Conservation (phyloP, 2,113 vertebrate species). For the Ardeotis arabs region DNA sequence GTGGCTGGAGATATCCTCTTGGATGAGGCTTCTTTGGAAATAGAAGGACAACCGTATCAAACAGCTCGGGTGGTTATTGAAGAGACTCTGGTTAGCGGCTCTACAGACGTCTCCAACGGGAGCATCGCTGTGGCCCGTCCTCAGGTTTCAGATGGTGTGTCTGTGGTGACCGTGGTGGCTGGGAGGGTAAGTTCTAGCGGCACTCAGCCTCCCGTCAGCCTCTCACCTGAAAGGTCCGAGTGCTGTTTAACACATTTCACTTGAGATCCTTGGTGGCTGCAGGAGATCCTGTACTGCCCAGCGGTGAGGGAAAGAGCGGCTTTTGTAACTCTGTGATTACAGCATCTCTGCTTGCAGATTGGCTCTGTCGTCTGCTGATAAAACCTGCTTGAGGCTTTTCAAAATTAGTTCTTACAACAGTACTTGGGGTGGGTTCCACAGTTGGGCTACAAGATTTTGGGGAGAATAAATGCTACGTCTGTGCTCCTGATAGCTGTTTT, state of each 20-base stretch:
- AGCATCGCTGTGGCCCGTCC: conserved; percentile 61
- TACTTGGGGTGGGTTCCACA: background rate
- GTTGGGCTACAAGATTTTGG: background rate
- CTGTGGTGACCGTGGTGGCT: conserved; percentile 79
- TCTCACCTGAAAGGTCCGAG: background rate
- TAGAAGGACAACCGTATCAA: conserved; percentile 76
- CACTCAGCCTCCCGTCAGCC: background rate
- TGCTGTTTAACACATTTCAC: background rate
- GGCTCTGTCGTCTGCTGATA: background rate
- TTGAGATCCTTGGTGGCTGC: background rate
- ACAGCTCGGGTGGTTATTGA: conserved; percentile 78
- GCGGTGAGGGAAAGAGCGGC: fast-evolving
- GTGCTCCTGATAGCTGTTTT: background rate
- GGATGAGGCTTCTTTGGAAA: conserved; percentile 75
- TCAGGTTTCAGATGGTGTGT: conserved; percentile 73
- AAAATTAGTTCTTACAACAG: background rate
- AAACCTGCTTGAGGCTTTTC: background rate
- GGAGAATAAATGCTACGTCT: background rate
- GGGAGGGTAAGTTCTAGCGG: conserved; percentile 73
- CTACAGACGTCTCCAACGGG: conserved; percentile 48
- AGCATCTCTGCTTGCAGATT: background rate
- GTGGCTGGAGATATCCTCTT: conserved; percentile 74
- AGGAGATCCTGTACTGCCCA: background rate
- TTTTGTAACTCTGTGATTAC: background rate
- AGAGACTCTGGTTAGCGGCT: conserved; percentile 73